A percentile compares a stretch with the other conserved stretches of the same genome.
Conservation (phyloP, 2,888 invertebrate genomes). For the Himalopsyche anomala region DNA sequence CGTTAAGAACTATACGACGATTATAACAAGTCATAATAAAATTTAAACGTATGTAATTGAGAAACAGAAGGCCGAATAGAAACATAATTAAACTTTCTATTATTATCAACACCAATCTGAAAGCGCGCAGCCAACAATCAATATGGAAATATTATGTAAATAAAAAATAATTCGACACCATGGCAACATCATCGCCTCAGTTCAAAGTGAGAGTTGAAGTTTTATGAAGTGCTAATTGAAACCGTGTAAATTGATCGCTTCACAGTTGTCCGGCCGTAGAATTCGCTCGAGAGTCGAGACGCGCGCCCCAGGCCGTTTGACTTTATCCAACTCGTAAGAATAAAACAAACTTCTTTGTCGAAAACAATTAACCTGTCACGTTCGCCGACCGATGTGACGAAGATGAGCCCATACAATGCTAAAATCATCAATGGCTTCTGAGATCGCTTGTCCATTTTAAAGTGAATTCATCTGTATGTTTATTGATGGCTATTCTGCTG, state of each 20-base stretch:
- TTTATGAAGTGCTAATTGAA: constrained; percentile 65
- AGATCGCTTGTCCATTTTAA: no score
- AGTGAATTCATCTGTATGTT: no score
- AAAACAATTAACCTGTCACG: constrained; percentile 43
- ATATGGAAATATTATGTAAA: constrained; percentile 40
- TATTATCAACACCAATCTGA: not conserved
- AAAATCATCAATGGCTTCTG: no score
- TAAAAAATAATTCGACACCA: constrained; percentile 21
- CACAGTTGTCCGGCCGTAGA: constrained; percentile 52
- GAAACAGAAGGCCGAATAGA: no score
- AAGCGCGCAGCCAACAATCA: not conserved
- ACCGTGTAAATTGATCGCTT: constrained; percentile 64
- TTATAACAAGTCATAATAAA: no score
- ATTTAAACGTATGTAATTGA: no score
- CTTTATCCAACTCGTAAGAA: constrained; percentile 35
- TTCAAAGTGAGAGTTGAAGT: constrained; percentile 42
- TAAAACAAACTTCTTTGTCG: constrained; percentile 23
- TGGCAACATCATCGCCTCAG: not conserved
- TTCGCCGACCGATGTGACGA: not conserved
- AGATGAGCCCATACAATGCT: not conserved
- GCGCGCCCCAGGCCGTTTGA: constrained; percentile 22
- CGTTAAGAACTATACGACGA: no score
- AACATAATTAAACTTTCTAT: not conserved
- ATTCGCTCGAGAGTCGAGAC: constrained; percentile 25
- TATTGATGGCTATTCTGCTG: no score